Base-by-base conservation (phyloP, 2,797 vertebrate genomes). In the Triplophysa bombifrons region DNA sequence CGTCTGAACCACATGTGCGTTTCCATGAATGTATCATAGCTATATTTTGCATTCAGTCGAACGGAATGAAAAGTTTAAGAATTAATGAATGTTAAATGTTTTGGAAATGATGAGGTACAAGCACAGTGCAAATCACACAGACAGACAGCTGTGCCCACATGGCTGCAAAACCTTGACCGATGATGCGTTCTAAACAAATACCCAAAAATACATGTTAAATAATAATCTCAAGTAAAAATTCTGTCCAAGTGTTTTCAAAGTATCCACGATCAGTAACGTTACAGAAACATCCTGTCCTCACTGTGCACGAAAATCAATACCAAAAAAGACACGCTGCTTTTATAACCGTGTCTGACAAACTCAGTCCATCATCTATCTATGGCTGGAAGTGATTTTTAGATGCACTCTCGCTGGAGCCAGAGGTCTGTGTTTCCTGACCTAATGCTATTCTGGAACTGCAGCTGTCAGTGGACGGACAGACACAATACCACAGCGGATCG, bases 401-500 rank as follows among this genome's bases (percentile, higher is more conserved):
- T 63, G 79, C 66, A 74, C 79, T 64, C 68, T 53, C 27, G 51
- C 19, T 74, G 66, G 19, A 75, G 64, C 30, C 60, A 72, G 66
- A 51, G 58, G 56, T 55, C 70, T 80, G 70, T 58, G 69, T 76
- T 64, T 72, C 41, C 65, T 73, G 67, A 68, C 80, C 78, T 69
- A 73, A 80, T 38, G 81, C 79, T 84, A 85, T 83, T 84, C 65
- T 51, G 58, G 66, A 83, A 55, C 25, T 71, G 78, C 85, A 86
- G 82, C 84, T 86, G 85, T 81, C 34, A 41, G 55, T 51, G 74
- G 80, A 82, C 48, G 38, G 68, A 80, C 55, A 66, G 6, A 76
- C 81, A 78, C 82, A 85, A 82, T 75, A 78, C 25, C 74, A 58
- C 61, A 38, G 74, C 20, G 25, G 19, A 70, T 27, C 41, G 72